Percentiles rank a stretch among this genome's conserved stretches.
Conservation (phyloP, 2,797 vertebrate genomes). For the Cuculus canorus region DNA sequence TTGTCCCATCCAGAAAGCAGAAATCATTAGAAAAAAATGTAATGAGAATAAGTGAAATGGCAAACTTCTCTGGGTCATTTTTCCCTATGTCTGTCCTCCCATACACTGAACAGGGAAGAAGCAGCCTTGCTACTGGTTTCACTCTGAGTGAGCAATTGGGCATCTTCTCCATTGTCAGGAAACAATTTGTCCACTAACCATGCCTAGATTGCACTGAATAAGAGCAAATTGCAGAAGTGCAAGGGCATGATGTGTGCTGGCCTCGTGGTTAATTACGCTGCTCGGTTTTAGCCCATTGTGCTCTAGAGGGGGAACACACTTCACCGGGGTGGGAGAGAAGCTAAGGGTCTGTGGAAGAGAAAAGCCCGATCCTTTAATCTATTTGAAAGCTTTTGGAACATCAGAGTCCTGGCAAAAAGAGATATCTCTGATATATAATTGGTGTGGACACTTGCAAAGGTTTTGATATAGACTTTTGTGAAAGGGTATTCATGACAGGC, state of each 20-base stretch:
- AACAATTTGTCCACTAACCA: accelerated
- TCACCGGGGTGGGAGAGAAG: not conserved
- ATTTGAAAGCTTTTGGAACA: not conserved
- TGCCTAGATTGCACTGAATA: not conserved
- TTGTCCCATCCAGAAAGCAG: not conserved
- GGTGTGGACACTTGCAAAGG: not conserved
- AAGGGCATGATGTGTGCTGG: accelerated
- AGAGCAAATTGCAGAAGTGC: not conserved
- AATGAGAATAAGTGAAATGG: not conserved
- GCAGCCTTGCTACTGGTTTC: accelerated
- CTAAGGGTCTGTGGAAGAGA: accelerated
- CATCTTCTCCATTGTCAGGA: accelerated
- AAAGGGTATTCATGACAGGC: not conserved
- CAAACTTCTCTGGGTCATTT: accelerated
- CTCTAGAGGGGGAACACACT: not conserved
- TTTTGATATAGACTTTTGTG: not conserved
- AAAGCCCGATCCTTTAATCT: slow-evolving; percentile 6
- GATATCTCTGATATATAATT: not conserved
- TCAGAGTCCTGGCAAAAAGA: not conserved
- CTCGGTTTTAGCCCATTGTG: not conserved
- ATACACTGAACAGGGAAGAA: accelerated
- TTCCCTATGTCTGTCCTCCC: not conserved
- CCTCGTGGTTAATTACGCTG: not conserved
- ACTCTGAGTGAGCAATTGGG: accelerated
- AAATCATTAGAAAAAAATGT: not conserved